Evolutionary conservation across 2,888 invertebrate genomes (phyloP).

Genomic region (Octodonta nipae): DNA sequence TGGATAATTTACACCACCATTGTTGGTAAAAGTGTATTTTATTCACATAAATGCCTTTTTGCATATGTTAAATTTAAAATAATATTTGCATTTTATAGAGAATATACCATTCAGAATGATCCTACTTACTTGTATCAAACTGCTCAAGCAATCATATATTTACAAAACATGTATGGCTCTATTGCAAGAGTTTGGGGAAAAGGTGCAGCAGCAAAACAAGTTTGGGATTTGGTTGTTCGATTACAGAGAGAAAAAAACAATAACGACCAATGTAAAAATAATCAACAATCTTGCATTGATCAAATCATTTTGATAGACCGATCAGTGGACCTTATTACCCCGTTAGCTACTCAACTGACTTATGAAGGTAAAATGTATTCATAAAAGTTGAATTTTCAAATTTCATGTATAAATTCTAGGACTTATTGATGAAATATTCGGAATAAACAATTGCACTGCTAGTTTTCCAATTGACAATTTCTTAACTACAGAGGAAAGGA

Average conservation of each 20-base stretch:
- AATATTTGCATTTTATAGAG: too few species aligned
- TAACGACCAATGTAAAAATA: conserved; percentile 32
- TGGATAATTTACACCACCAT: too few species aligned
- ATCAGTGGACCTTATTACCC: conserved; percentile 79
- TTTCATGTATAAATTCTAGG: conserved; percentile 29
- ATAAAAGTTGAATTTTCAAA: background rate
- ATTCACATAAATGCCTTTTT: too few species aligned
- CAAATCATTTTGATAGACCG: conserved; percentile 83
- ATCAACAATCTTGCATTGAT: conserved; percentile 49
- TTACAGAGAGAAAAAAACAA: conserved; percentile 47
- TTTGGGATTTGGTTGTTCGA: conserved; percentile 73
- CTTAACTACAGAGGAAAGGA: conserved; percentile 49
- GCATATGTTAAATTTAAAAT: too few species aligned
- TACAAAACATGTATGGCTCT: conserved; percentile 80
- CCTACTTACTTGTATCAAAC: conserved; percentile 76
- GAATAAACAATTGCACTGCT: conserved; percentile 68
- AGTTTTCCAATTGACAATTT: conserved; percentile 79
- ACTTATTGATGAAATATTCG: conserved; percentile 87
- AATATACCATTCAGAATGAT: conserved; percentile 79
- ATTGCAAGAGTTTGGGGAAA: conserved; percentile 83
- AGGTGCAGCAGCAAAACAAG: conserved; percentile 70
- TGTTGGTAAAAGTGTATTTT: too few species aligned
- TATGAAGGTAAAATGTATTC: conserved; percentile 60
- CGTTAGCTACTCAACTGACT: conserved; percentile 86
- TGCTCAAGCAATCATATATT: conserved; percentile 70